Evolutionary conservation across 2,113 vertebrate genomes (phyloP), one percentile per base, ranked within the genome.

Genomic region (Rhodinocichla rosea): DNA sequence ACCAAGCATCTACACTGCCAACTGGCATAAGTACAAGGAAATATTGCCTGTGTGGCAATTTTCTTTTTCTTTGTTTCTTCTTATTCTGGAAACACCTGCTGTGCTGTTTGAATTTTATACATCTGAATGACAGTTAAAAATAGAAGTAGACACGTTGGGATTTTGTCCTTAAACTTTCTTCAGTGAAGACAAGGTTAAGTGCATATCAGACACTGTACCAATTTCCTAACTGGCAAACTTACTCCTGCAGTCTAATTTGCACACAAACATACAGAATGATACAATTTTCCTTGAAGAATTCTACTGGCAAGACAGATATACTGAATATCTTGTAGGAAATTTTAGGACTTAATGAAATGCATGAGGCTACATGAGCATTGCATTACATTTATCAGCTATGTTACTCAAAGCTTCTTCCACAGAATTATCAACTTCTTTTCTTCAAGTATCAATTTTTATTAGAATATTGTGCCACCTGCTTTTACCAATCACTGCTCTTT

Each of bases 91-190:
- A 93, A 73, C 39, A 60, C 52, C 9, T 1, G 0, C 65, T 88
- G 90, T 63, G 64, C 18, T 88, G 39, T 82, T 97, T 82, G 35
- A 35, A 70, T 89, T 96, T 96, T 64, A 79, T 90, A 49, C 23
- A 74, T 82, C 57, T 74, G 68, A 95, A 91, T 83, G 83, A 87
- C 87, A 91, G 89, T n/a, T 91, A 94, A 93, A 95, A 94, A 79
- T 88, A 91, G 14, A 44, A 83, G 32, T 32, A 89, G 53, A 63
- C 32, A 53, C 15, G 2, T 91, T 90, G 45, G 17, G 32, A 91
- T 59, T 93, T 90, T 57, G 40, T 91, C 83, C 56, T 91, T 94
- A 90, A 90, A 27, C 53, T 83, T 92, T 79, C 40, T 42, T 11
- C 85, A 90, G 35, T 59, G 67, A 92, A 90, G 78, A 78, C 33